These are phyloP conservation scores for Dicerorhinus sumatrensis DNA, from an alignment of 2,113 vertebrate species.

Conservation along the genomic window DNA sequence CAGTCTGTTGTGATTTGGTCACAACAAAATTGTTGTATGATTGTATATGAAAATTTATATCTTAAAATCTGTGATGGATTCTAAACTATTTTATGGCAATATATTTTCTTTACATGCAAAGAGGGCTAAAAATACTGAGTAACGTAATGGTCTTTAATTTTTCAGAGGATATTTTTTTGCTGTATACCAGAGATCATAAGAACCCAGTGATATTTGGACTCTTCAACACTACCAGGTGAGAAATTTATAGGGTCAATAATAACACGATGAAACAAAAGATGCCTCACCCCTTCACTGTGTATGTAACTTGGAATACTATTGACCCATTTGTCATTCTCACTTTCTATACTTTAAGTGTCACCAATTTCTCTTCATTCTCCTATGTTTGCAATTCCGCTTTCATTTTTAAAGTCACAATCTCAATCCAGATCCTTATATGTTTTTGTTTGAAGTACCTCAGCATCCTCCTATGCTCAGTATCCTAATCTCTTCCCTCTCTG, in stretches of 20 bases:
- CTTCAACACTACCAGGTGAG: conserved; percentile 97
- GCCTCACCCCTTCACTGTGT: not conserved
- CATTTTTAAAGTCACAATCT: not conserved
- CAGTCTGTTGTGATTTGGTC: not conserved
- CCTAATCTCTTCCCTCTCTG: not conserved
- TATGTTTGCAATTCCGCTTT: not conserved
- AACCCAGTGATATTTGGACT: conserved; percentile 98
- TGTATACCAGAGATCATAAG: conserved; percentile 94
- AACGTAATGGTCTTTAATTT: conserved; percentile 71
- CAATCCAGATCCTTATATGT: not conserved
- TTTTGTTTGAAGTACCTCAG: not conserved
- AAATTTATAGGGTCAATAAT: not conserved
- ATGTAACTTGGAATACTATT: not conserved
- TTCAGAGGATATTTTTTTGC: conserved; percentile 96
- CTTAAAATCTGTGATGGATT: not conserved
- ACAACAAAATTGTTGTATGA: not conserved
- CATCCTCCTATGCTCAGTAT: not conserved
- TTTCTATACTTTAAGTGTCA: not conserved
- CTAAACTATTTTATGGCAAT: not conserved
- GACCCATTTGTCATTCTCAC: not conserved
- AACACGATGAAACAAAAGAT: not conserved
- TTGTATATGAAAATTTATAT: not conserved
- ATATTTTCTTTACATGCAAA: not conserved
- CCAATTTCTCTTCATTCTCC: not conserved
- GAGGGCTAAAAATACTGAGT: not conserved